phyloP scores from a whole-genome alignment of 1,140 invertebrate species.

The Bombus sylvicola region DNA sequence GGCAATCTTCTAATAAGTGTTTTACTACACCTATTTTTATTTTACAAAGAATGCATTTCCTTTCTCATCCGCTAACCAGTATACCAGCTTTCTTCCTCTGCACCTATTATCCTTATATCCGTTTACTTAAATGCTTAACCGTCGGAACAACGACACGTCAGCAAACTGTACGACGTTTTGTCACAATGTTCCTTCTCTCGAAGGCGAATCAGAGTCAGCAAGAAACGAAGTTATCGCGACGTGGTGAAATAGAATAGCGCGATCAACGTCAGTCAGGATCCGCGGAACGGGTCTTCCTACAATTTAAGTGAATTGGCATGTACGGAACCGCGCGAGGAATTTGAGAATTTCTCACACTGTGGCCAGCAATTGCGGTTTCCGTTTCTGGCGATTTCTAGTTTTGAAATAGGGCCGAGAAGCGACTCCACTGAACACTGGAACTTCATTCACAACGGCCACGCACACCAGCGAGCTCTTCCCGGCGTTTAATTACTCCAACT shows the following conservation, averaged over 20 bases:
- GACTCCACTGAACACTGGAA: not conserved
- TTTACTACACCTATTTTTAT: no score
- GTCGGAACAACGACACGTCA: not conserved
- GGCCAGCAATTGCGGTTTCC: conserved; percentile 43
- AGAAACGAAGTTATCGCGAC: not conserved
- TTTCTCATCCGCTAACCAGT: no score
- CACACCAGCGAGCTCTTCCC: not conserved
- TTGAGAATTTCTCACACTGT: conserved; percentile 13
- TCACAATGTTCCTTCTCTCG: not conserved
- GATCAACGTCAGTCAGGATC: conserved; percentile 7
- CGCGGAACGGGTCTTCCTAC: not conserved
- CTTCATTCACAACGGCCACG: not conserved
- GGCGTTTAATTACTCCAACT: not conserved
- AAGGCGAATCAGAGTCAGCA: not conserved
- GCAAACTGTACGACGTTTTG: not conserved
- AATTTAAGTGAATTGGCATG: conserved; percentile 28
- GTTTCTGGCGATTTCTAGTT: conserved; percentile 28
- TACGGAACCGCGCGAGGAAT: conserved; percentile 40
- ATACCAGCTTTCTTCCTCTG: no score
- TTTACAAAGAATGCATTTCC: no score
- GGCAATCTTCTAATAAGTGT: no score
- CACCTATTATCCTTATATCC: not conserved
- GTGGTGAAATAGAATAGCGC: not conserved
- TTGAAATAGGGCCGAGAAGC: conserved; percentile 7
- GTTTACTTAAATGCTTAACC: not conserved